Evolutionary conservation across 2,888 invertebrate species (phyloP).

Genomic region (Diloba caeruleocephala): DNA sequence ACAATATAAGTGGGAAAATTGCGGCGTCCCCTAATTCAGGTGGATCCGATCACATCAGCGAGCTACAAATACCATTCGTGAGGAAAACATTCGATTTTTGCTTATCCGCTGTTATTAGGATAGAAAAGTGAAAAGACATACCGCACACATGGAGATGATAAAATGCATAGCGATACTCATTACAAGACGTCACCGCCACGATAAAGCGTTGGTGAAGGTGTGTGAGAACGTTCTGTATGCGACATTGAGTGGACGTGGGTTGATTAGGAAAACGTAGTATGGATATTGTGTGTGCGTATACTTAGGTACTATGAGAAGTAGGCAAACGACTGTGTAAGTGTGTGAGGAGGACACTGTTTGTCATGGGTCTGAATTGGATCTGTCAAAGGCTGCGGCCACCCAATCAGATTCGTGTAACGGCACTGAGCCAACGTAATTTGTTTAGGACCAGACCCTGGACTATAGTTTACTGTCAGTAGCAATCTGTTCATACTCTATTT

Average conservation of each 20-base stretch:
- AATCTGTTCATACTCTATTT: slow-evolving; percentile 11
- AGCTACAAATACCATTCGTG: background rate
- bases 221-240: slow-evolving; percentile 6
- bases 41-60: slow-evolving; percentile 1
- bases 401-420: slow-evolving; percentile 38
- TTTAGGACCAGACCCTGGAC: slow-evolving; percentile 16
- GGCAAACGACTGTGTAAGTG: background rate
- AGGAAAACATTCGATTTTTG: background rate
- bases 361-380: slow-evolving; percentile 24
- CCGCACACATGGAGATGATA: background rate
- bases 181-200: slow-evolving; percentile 2
- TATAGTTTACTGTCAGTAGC: slow-evolving; percentile 10
- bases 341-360: slow-evolving; percentile 19
- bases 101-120: background rate
- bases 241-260: slow-evolving; percentile 22
- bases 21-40: background rate
- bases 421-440: slow-evolving; percentile 27
- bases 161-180: background rate
- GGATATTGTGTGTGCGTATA: background rate
- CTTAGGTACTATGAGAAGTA: background rate
- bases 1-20: background rate
- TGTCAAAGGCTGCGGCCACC: slow-evolving; percentile 34
- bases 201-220: background rate
- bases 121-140: background rate
- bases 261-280: slow-evolving; percentile 21